Base-by-base conservation (phyloP, 2,888 invertebrate species). In the Sipha maydis region DNA sequence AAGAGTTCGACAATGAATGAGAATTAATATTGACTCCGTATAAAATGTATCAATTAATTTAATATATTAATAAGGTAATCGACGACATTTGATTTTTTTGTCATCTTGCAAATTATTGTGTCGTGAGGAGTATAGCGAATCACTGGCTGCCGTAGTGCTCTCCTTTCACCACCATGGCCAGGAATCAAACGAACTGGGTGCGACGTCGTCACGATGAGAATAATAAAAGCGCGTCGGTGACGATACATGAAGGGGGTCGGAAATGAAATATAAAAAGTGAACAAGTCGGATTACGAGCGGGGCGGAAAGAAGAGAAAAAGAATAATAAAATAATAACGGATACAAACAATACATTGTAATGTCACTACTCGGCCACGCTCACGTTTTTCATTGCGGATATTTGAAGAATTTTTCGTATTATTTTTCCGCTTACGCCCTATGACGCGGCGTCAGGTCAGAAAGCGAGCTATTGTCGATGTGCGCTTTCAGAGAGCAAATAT, bases 231-330 rank as follows among this genome's bases (percentile, higher is more conserved):
- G 38, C 56, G 34, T 11, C 73, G 38, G 34, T 17, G n/a, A 48
- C 4, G 73, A 7, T 61, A 28, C 28, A 41, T 73, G 17, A 73
- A 54, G 73, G 73, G n/a, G 83, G n/a, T 73, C 34, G 38, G 83
- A 71, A 83, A 82, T 41, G 31, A 48, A 83, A 73, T 73, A 73
- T 83, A 83, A 83, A 83, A 83, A 83, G 34, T 83, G 69, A 83
- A 83, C 73, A 83, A 75, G 73, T 75, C 56, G 14, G 54, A 56
- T 73, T 56, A 75, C 34, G 31, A 31, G 11, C 28, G 31, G 25
- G 14, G 25, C n/a, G 17, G 38, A 9, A 21, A 21, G 19, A 25
- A 7, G 69, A 28, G 4, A 69, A 69, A 69, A 48, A n/a, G 25
- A 9, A n/a, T 83, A 75, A 83, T 75, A 83, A 38, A 75, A 75